These are phyloP conservation scores for Dryococelus australis DNA, from an alignment of 2,888 invertebrate species.

Conservation along the genomic window DNA sequence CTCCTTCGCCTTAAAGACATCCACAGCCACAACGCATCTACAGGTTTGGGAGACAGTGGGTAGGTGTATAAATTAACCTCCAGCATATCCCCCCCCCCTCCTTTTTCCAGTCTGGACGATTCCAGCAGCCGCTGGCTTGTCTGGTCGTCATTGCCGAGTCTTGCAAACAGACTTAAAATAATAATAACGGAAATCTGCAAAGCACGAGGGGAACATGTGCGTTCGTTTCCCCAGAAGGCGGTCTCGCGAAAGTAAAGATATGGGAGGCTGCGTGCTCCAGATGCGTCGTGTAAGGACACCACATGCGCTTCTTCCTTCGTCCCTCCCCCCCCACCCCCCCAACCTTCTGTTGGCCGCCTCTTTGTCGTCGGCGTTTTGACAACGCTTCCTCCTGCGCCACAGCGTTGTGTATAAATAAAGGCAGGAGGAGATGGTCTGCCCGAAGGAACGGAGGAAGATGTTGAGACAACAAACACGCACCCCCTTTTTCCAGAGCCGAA, in stretches of 20 bases:
- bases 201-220: no score
- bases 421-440: not conserved
- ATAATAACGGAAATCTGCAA: no score
- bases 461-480: not conserved
- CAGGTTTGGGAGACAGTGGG: no score
- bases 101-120: no score
- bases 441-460: not conserved
- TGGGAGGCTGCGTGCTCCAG: not conserved
- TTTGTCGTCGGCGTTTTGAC: slow-evolving; percentile 8
- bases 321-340: not conserved
- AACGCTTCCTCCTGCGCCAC: not conserved
- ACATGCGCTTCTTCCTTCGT: not conserved
- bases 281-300: not conserved
- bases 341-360: not conserved
- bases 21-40: no score
- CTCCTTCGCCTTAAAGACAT: no score
- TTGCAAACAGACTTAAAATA: no score
- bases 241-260: not conserved
- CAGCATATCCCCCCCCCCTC: no score
- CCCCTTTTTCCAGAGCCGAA: not conserved
- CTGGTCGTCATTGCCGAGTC: no score
- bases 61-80: no score
- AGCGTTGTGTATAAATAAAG: not conserved
- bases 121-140: no score
- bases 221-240: no score